These are phyloP conservation scores for Lymantria monacha DNA, from an alignment of 2,888 invertebrate genomes.

Conservation along the genomic window DNA sequence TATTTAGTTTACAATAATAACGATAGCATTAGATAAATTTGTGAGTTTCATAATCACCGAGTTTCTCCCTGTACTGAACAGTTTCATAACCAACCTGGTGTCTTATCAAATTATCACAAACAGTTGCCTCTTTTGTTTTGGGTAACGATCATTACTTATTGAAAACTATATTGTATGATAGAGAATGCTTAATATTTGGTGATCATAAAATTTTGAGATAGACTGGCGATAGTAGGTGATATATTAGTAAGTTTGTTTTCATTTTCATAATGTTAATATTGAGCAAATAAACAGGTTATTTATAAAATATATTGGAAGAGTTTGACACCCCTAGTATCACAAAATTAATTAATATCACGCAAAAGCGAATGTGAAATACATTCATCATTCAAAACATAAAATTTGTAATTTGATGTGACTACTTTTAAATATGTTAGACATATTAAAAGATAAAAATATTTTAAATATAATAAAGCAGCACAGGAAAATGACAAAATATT, in stretches of 20 bases:
- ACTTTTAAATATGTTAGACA: too few relatives aligned
- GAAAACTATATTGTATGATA: background rate
- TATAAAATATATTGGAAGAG: background rate
- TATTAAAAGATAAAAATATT: too few relatives aligned
- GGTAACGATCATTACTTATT: slow-evolving; percentile 6
- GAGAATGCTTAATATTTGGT: background rate
- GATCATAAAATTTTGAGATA: background rate
- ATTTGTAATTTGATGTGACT: too few relatives aligned
- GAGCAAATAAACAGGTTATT: slow-evolving; percentile 31
- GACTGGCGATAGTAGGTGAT: slow-evolving; percentile 26
- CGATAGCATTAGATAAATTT: slow-evolving; percentile 38
- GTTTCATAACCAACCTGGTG: slow-evolving; percentile 50
- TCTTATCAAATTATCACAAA: slow-evolving; percentile 44
- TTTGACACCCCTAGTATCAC: too few relatives aligned
- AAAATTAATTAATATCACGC: too few relatives aligned
- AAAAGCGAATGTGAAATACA: too few relatives aligned
- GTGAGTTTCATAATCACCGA: slow-evolving; percentile 47
- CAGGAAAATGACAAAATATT: too few relatives aligned
- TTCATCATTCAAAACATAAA: too few relatives aligned
- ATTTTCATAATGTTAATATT: slow-evolving; percentile 16
- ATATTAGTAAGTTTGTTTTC: slow-evolving; percentile 21
- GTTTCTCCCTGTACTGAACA: slow-evolving; percentile 57
- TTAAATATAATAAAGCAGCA: too few relatives aligned
- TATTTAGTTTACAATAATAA: slow-evolving; percentile 32
- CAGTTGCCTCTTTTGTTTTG: slow-evolving; percentile 16